Evolutionary conservation across 2,113 vertebrate genomes (phyloP).

Genomic region (Macrotis lagotis): DNA sequence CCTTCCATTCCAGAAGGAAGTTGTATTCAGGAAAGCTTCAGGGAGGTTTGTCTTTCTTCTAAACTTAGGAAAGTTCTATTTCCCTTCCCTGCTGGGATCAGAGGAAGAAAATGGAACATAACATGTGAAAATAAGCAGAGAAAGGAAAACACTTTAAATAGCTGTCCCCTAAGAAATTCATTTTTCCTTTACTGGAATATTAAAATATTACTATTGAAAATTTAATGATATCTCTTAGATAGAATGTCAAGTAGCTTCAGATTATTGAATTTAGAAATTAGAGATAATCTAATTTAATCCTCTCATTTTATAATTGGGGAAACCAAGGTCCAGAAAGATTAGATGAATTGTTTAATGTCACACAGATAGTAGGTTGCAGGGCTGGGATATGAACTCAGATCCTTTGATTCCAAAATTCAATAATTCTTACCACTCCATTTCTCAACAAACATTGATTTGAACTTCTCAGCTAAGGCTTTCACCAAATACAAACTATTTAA

Average conservation of each 20-base stretch:
- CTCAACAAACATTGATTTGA: slow-evolving; percentile 44
- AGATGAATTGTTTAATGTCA: background rate
- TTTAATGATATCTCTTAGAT: background rate
- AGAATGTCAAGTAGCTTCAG: background rate
- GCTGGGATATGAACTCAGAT: background rate
- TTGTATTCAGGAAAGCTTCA: background rate
- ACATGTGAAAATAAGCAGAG: slow-evolving; percentile 46
- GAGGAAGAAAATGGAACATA: background rate
- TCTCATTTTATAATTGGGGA: background rate
- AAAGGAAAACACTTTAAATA: slow-evolving; percentile 46
- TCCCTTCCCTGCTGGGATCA: background rate
- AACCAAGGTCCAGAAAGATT: background rate
- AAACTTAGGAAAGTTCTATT: background rate
- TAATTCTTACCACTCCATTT: background rate
- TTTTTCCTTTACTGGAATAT: slow-evolving; percentile 63
- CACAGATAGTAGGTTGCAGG: background rate
- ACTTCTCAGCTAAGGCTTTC: slow-evolving; percentile 58
- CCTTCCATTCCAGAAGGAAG: slow-evolving; percentile 22
- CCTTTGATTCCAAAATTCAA: background rate
- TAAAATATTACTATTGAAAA: slow-evolving; percentile 33
- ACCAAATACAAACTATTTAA: slow-evolving; percentile 72
- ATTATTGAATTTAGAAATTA: background rate
- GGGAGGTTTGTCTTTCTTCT: background rate
- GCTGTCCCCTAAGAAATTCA: background rate
- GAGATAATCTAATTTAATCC: background rate